Evolutionary conservation across 2,797 vertebrate species (phyloP).

Genomic region (Nyctibius grandis): DNA sequence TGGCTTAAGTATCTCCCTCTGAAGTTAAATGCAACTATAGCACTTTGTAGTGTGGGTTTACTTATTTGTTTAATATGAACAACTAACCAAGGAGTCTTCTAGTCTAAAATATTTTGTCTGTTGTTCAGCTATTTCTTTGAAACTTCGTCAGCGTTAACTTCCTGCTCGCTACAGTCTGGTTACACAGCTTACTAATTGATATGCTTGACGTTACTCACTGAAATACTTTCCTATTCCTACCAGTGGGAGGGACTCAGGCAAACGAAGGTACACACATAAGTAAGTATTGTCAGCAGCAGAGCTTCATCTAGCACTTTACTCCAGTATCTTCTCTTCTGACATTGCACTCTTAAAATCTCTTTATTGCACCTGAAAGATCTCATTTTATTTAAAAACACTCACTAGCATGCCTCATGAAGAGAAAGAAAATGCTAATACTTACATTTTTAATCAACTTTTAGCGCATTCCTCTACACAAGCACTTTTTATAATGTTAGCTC

Average conservation of each 20-base stretch:
- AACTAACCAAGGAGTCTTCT: background rate
- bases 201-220: background rate
- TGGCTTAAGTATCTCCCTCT: background rate
- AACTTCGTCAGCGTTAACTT: rapidly evolving
- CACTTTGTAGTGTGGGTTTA: background rate
- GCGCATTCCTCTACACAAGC: background rate
- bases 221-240: background rate
- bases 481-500: background rate
- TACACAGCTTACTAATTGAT: background rate
- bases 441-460: background rate
- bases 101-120: background rate
- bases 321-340: background rate
- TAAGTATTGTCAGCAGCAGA: background rate
- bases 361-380: background rate
- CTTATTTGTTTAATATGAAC: background rate
- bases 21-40: background rate
- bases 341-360: background rate
- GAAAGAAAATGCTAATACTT: background rate
- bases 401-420: background rate
- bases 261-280: background rate
- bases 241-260: background rate
- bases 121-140: background rate
- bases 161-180: background rate
- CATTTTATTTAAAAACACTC: background rate
- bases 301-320: background rate